Percentiles rank a stretch among this genome's conserved stretches.
These are phyloP conservation scores for Rhincodon typus DNA, from an alignment of 2,797 vertebrate genomes.

Conservation along the genomic window DNA sequence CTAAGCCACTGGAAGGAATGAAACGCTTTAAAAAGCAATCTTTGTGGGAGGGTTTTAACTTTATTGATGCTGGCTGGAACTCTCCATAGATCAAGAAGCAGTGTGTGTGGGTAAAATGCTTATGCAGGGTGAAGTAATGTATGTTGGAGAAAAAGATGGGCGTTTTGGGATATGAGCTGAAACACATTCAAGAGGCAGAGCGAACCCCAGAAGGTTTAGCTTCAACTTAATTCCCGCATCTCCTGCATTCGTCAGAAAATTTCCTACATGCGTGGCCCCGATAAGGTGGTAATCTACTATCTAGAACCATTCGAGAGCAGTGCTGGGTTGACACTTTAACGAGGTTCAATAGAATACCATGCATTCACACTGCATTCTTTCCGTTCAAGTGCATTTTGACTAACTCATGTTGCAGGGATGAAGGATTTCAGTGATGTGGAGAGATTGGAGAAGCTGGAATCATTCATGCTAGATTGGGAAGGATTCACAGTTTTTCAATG, in stretches of 20 bases:
- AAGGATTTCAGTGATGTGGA: neutral
- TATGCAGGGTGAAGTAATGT: neutral
- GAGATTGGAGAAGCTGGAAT: neutral
- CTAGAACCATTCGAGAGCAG: neutral
- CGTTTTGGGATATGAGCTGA: neutral
- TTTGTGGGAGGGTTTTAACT: neutral
- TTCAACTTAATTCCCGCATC: neutral
- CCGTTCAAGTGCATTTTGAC: neutral
- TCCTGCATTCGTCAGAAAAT: neutral
- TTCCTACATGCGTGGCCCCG: neutral
- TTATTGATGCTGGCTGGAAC: neutral
- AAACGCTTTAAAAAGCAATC: neutral
- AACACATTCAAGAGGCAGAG: neutral
- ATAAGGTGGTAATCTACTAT: neutral
- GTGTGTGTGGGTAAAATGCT: constrained; percentile 3
- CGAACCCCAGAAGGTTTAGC: neutral
- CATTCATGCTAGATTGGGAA: too few species aligned
- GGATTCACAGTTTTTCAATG: too few species aligned
- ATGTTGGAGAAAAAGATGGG: neutral
- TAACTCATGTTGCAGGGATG: neutral
- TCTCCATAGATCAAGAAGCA: neutral
- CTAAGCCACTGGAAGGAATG: neutral
- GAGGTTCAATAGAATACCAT: neutral
- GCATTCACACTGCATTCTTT: neutral
- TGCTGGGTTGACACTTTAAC: neutral